These are phyloP conservation scores for Lordiphosa mommai DNA, from an alignment of 1,140 invertebrate genomes.

Conservation along the genomic window DNA sequence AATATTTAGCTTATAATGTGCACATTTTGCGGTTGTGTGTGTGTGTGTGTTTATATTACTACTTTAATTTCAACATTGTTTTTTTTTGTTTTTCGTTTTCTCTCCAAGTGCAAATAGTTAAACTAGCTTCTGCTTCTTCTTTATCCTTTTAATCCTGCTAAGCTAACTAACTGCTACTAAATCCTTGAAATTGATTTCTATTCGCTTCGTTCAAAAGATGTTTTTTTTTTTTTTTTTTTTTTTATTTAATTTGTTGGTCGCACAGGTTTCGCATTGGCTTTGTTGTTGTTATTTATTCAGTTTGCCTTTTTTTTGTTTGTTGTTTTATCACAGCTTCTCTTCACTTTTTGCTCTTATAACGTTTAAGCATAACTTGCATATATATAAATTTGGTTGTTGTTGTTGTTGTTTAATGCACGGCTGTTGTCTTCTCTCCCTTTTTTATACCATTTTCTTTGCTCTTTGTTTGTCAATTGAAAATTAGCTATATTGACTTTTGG, in stretches of 20 bases:
- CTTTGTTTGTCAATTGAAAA: conserved; percentile 14
- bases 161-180: too few species aligned
- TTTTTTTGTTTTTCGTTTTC: too few species aligned
- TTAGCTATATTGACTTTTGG: conserved; percentile 10
- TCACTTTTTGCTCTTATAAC: conserved; percentile 64
- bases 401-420: conserved; percentile 48
- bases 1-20: conserved; percentile 38
- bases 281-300: conserved; percentile 30
- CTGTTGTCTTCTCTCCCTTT: too few species aligned
- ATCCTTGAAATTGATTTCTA: conserved; percentile 3
- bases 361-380: conserved; percentile 75
- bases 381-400: conserved; percentile 37
- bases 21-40: conserved; percentile 31
- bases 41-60: conserved; percentile 7
- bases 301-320: conserved; percentile 32
- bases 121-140: conserved; percentile 3
- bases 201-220: conserved; percentile 2
- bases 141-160: conserved; percentile 23
- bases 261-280: conserved; percentile 73
- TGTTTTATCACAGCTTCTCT: conserved; percentile 67
- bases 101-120: too few species aligned
- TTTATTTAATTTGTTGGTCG: conserved; percentile 64
- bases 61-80: neutral
- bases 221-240: conserved; percentile 1
- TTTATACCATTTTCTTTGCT: neutral